Evolutionary conservation across 2,888 invertebrate species (phyloP), one percentile per base, ranked within the genome.

Genomic region (Apodemia zela): DNA sequence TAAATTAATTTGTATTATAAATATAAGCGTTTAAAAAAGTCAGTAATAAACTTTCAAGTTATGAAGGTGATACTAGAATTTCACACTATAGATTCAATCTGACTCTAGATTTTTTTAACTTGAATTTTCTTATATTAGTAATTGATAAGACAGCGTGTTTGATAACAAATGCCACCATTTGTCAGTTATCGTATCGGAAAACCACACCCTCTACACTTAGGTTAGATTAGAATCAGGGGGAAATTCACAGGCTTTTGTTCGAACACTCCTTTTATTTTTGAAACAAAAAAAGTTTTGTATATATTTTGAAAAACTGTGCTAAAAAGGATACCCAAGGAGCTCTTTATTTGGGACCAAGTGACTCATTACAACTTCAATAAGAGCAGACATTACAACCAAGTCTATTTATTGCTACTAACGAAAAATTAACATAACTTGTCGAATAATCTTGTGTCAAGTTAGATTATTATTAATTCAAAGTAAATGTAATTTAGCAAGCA

Each of bases 91-190:
- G 33, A 45, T n/a, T n/a, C 45, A 45, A 45, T n/a, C n/a, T 13
- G 58, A 25, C 25, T 13, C n/a, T 51, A 25, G 15, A n/a, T n/a
- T n/a, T 54, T 25, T 54, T 7, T 42, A 54, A 25, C 25, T 54
- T 25, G 54, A 25, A 6, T 54, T 54, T 13, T 13, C 10, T n/a
- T n/a, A n/a, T n/a, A n/a, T 25, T 25, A 13, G 15, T 54, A 25
- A 54, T 54, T 21, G 54, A 54, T 54, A 25, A 25, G 54, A 6
- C 15, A 15, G 18, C 3, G 17, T 10, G 54, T 15, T 29, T 25
- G 54, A 54, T 54, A 54, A 54, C 54, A 54, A 54, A 54, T 54
- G 25, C 54, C 54, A 15, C 25, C 21, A 54, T 54, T 54, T 54
- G 25, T 54, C 54, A 54, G 54, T n/a, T 25, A 54, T 54, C 13